These are phyloP conservation scores for Chelonus formosanus DNA, from an alignment of 2,888 invertebrate genomes.

Conservation along the genomic window DNA sequence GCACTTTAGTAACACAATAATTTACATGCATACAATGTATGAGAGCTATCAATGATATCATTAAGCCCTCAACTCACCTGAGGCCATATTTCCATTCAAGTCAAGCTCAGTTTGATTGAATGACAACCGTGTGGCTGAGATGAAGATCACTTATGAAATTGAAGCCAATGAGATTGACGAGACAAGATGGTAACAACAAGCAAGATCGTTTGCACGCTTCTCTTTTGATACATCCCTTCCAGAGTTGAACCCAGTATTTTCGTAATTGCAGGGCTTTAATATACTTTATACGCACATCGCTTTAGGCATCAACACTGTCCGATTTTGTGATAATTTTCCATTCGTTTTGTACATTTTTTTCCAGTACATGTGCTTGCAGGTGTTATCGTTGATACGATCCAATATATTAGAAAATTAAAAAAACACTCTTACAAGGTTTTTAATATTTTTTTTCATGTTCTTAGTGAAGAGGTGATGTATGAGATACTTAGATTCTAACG, in stretches of 20 bases:
- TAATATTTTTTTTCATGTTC: too few relatives aligned
- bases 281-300: conserved; percentile 13
- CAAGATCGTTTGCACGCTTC: conserved; percentile 13
- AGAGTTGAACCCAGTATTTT: conserved; percentile 13
- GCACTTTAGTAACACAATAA: not conserved
- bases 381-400: too few relatives aligned
- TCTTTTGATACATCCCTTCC: conserved; percentile 1
- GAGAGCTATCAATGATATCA: not conserved
- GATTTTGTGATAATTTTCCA: conserved; percentile 2
- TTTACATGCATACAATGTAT: conserved; percentile 1
- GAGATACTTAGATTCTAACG: too few relatives aligned
- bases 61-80: not conserved
- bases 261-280: conserved; percentile 19
- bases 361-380: too few relatives aligned
- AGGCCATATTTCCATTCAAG: not conserved
- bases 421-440: too few relatives aligned
- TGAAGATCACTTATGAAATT: conserved; percentile 23
- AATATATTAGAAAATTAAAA: too few relatives aligned
- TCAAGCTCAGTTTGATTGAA: conserved; percentile 14
- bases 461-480: too few relatives aligned
- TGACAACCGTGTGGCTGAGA: not conserved
- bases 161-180: not conserved
- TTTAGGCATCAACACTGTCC: not conserved
- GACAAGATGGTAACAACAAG: conserved; percentile 15
- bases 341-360: not conserved